Evolutionary conservation across 2,797 vertebrate genomes (phyloP).

Genomic region (Labroides dimidiatus): DNA sequence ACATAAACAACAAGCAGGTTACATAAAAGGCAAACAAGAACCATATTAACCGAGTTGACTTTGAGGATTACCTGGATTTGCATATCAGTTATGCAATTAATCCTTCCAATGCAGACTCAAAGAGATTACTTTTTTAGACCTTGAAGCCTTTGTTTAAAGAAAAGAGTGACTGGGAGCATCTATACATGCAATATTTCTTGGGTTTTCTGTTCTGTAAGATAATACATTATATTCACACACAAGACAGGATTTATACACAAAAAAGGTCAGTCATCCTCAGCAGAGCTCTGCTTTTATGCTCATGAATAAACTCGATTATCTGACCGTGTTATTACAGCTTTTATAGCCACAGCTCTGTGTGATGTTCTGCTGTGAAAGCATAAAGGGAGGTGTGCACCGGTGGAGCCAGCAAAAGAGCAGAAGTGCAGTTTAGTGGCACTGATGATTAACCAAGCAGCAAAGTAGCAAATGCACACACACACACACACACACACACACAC

Average conservation of each 20-base stretch:
- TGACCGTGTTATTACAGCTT: background rate
- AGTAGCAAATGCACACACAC: background rate
- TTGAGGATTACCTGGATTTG: slow-evolving; percentile 62
- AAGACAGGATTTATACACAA: slow-evolving; percentile 2
- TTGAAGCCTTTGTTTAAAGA: slow-evolving; percentile 50
- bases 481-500: too few species aligned
- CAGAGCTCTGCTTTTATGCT: background rate
- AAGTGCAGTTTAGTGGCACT: slow-evolving; percentile 5
- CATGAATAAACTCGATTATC: slow-evolving; percentile 6
- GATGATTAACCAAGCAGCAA: slow-evolving; percentile 2
- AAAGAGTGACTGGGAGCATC: slow-evolving; percentile 5
- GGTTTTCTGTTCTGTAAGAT: slow-evolving; percentile 7
- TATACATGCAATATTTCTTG: background rate
- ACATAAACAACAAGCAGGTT: slow-evolving; percentile 68
- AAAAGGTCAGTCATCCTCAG: background rate
- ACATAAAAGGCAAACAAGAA: slow-evolving; percentile 63
- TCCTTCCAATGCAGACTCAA: slow-evolving; percentile 20
- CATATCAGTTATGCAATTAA: slow-evolving; percentile 61
- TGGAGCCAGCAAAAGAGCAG: slow-evolving; percentile 4
- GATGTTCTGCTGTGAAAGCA: slow-evolving; percentile 4
- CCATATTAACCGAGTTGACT: slow-evolving; percentile 56
- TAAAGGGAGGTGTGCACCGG: slow-evolving; percentile 4
- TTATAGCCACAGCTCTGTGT: slow-evolving; percentile 2
- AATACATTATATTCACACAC: background rate
- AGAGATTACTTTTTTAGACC: slow-evolving; percentile 31